Evolutionary conservation across 2,888 invertebrate species (phyloP), one percentile per base, ranked within the genome.

Genomic region (Cremastinae sp.): DNA sequence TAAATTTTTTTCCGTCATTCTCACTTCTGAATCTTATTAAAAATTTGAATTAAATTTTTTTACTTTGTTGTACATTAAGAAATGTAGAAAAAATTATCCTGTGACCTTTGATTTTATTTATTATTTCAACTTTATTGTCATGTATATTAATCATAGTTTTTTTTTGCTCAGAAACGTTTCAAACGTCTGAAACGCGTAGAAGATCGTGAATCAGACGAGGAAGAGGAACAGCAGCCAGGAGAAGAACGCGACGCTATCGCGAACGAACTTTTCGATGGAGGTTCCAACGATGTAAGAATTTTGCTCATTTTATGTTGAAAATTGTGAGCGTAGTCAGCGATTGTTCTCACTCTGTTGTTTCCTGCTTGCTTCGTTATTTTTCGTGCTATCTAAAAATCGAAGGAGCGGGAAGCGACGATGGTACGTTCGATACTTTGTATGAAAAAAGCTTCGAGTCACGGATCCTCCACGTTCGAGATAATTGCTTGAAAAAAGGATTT

Each of bases 141-240:
- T n/a, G n/a, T n/a, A n/a, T n/a, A n/a, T n/a, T n/a, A n/a, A n/a
- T n/a, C n/a, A n/a, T n/a, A n/a, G n/a, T n/a, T n/a, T n/a, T n/a
- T n/a, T n/a, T n/a, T n/a, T n/a, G n/a, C n/a, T 95, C 89, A 96
- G 95, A 96, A 96, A 91, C 93, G 94, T 78, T 97, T 97, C 84
- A 97, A 96, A 87, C 93, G 97, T 74, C 91, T 97, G 75, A 92
- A 95, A 78, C 92, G 95, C 28, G 93, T 97, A 80, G 95, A 96
- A 88, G 97, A 97, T 90, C 96, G 96, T 87, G 97, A 98, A 86
- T 96, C 97, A 85, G 97, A 97, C 83, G 96, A 96, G 85, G 95
- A 95, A 54, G 93, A 93, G 75, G 94, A 94, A 86, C 95, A 95
- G 82, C 94, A 95, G 64, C 94, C 94, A 22, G 91, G 90, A 3